A percentile compares a stretch with the other conserved stretches of the same genome.
Evolutionary conservation across 2,888 invertebrate genomes (phyloP).

Genomic region (Alentia gelatinosa): DNA sequence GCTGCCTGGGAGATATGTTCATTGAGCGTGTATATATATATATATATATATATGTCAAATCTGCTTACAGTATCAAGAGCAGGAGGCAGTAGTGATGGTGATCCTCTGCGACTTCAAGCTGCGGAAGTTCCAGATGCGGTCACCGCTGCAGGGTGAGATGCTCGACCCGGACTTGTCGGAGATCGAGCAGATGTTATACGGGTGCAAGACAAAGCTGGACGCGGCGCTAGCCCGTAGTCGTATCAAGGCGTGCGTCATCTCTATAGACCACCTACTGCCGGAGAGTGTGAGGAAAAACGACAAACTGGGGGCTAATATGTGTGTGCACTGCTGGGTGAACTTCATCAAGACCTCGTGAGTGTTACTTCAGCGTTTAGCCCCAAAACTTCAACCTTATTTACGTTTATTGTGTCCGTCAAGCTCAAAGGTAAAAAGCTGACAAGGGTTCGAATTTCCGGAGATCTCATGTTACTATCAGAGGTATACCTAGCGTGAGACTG

Average conservation of each 20-base stretch:
- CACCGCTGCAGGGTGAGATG: constrained; percentile 67
- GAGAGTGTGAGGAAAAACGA: constrained; percentile 74
- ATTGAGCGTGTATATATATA: too few species aligned
- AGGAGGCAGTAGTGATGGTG: constrained; percentile 71
- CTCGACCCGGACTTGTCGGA: constrained; percentile 67
- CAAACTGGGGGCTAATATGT: constrained; percentile 70
- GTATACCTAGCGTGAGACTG: too few species aligned
- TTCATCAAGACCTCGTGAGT: constrained; percentile 74
- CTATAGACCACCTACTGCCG: constrained; percentile 76
- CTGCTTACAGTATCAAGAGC: not conserved
- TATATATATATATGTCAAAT: too few species aligned
- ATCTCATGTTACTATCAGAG: too few species aligned
- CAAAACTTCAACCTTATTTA: too few species aligned
- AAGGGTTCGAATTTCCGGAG: too few species aligned
- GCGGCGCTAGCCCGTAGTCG: constrained; percentile 77
- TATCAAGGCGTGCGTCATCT: constrained; percentile 70
- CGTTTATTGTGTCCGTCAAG: too few species aligned
- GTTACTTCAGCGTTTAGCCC: too few species aligned
- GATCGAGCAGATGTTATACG: constrained; percentile 75
- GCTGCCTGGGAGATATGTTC: too few species aligned
- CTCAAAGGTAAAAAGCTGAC: too few species aligned
- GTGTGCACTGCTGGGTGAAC: constrained; percentile 76
- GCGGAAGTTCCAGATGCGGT: constrained; percentile 76
- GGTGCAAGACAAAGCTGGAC: constrained; percentile 74
- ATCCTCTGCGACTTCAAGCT: constrained; percentile 77